A percentile compares a stretch with the other conserved stretches of the same genome.
Conservation (phyloP, 2,113 vertebrate species). For the Struthio camelus region DNA sequence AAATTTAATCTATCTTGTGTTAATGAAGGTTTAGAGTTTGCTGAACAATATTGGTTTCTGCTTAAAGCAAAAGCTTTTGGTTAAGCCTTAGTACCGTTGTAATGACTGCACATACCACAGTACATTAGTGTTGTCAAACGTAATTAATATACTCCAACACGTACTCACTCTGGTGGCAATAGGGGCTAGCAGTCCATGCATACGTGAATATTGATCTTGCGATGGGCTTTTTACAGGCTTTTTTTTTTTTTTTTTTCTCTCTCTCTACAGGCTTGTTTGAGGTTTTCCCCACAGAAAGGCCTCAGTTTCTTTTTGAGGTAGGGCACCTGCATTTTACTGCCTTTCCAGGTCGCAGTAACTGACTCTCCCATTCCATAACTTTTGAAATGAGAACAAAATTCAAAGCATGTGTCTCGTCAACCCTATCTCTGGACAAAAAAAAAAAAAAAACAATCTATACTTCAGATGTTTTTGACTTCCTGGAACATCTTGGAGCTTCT, state of each 20-base stretch:
- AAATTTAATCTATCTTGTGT: background rate
- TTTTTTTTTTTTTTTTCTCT: no score
- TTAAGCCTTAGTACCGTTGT: background rate
- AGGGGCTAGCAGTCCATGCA: no score
- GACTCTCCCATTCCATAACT: background rate
- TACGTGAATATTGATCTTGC: no score
- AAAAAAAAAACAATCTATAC: background rate
- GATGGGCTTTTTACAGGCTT: background rate
- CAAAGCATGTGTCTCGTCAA: background rate
- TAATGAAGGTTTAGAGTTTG: background rate
- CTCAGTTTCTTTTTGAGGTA: background rate
- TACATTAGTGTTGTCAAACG: accelerated
- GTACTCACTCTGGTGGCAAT: no score
- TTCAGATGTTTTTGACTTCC: background rate
- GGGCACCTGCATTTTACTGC: accelerated
- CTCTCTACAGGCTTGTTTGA: no score
- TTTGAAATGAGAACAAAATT: background rate
- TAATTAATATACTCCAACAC: background rate
- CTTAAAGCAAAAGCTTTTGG: background rate
- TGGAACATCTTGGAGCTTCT: background rate
- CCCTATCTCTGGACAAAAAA: background rate
- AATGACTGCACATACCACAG: background rate
- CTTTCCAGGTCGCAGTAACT: accelerated
- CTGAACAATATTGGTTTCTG: background rate
- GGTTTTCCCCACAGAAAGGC: background rate